A percentile compares a stretch with the other conserved stretches of the same genome.
These are phyloP conservation scores for Fratercula arctica DNA, from an alignment of 2,797 vertebrate species.

Conservation along the genomic window DNA sequence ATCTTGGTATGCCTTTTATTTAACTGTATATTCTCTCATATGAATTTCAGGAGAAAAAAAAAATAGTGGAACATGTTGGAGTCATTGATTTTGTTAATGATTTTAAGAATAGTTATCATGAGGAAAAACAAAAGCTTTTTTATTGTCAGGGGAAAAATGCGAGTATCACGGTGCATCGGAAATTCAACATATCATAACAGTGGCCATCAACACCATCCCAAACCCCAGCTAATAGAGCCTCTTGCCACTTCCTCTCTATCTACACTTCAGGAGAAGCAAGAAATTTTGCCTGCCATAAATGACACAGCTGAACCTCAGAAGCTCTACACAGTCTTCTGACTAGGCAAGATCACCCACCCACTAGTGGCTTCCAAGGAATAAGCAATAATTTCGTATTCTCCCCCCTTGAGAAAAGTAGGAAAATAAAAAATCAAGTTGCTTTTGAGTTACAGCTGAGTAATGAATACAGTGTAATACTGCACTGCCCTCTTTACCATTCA, in stretches of 20 bases:
- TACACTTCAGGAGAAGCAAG: background rate
- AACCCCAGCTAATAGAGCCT: background rate
- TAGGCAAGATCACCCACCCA: background rate
- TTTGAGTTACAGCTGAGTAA: background rate
- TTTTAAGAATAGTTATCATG: background rate
- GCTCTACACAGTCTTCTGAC: background rate
- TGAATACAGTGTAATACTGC: background rate
- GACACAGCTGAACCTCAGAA: background rate
- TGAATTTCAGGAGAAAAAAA: background rate
- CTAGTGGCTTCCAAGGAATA: background rate
- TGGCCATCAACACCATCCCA: background rate
- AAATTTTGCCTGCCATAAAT: background rate
- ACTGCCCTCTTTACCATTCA: background rate
- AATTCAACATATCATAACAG: background rate
- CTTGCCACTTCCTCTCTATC: background rate
- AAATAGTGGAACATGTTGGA: background rate
- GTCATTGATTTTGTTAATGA: background rate
- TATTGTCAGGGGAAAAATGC: background rate
- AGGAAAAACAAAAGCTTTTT: background rate
- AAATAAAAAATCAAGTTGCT: constrained; percentile 17
- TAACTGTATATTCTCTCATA: background rate
- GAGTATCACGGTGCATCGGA: background rate
- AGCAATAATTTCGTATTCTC: background rate
- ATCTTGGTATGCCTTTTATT: background rate
- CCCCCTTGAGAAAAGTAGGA: background rate